These are phyloP conservation scores for Anarsia innoxiella DNA, from an alignment of 2,888 invertebrate species.

Conservation along the genomic window DNA sequence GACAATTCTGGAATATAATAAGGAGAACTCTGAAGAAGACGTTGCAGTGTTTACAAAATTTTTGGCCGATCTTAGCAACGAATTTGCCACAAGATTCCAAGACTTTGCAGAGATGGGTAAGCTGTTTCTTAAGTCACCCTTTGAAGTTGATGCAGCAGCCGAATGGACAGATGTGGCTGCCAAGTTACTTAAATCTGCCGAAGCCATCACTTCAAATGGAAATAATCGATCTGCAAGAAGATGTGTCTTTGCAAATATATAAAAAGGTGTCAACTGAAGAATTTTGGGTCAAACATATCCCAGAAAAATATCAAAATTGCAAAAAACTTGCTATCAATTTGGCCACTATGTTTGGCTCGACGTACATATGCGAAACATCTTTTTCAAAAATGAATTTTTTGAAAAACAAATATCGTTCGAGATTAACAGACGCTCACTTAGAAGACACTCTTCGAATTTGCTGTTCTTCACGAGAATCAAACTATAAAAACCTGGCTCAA, in stretches of 20 bases:
- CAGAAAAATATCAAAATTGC: conserved; percentile 14
- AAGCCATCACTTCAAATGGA: conserved; percentile 15
- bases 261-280: conserved; percentile 15
- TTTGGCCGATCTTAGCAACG: conserved; percentile 18
- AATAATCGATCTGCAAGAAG: conserved; percentile 13
- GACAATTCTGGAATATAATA: conserved; percentile 26
- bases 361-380: conserved; percentile 14
- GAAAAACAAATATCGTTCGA: too few relatives aligned
- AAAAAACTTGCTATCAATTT: conserved; percentile 15
- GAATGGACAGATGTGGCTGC: conserved; percentile 25
- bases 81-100: conserved; percentile 20
- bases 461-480: too few relatives aligned
- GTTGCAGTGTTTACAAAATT: conserved; percentile 23
- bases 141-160: conserved; percentile 26
- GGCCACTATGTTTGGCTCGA: conserved; percentile 14
- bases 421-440: too few relatives aligned
- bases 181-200: conserved; percentile 25
- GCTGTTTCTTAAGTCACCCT: conserved; percentile 18
- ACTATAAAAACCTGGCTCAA: too few relatives aligned
- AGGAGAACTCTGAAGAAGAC: conserved; percentile 27
- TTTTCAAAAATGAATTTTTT: too few relatives aligned
- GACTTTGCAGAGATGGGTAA: conserved; percentile 24
- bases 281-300: conserved; percentile 10
- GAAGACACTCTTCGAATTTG: too few relatives aligned
- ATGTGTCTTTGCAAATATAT: conserved; percentile 15